phyloP scores from a whole-genome alignment of 2,797 vertebrate species.

The Crenuchus spilurus region DNA sequence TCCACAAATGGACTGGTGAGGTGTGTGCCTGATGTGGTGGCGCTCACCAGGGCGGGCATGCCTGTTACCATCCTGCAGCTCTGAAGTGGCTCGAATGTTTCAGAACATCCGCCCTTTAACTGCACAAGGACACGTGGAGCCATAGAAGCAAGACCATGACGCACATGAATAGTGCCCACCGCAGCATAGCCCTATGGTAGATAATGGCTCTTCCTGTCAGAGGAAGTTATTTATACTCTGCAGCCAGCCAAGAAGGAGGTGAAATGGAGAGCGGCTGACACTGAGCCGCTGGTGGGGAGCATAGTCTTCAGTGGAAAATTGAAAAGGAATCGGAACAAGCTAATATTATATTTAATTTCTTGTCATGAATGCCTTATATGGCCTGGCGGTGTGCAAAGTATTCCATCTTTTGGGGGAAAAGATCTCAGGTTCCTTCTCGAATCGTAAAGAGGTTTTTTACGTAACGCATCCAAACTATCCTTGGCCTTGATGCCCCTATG shows the following conservation, averaged over 20 bases:
- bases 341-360: background rate
- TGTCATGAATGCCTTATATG: slow-evolving; percentile 25
- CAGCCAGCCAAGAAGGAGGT: slow-evolving; percentile 19
- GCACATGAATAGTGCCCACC: slow-evolving; percentile 18
- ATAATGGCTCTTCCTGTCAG: slow-evolving; percentile 58
- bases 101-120: background rate
- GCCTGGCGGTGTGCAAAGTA: background rate
- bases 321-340: slow-evolving; percentile 17
- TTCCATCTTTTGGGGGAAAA: slow-evolving; percentile 23
- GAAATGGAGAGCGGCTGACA: slow-evolving; percentile 25
- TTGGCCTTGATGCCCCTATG: background rate
- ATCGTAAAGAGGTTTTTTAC: slow-evolving; percentile 23
- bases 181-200: slow-evolving; percentile 31
- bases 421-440: background rate
- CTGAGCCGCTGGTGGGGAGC: background rate
- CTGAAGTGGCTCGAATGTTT: background rate
- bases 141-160: slow-evolving; percentile 20
- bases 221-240: slow-evolving; percentile 59
- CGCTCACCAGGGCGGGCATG: background rate
- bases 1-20: background rate
- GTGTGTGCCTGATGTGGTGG: background rate
- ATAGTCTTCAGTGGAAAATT: slow-evolving; percentile 20
- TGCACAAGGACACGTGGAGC: slow-evolving; percentile 21
- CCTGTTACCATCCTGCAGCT: background rate
- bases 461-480: slow-evolving; percentile 1